Percentiles rank a stretch among this genome's conserved stretches.
Conservation (phyloP, 1,140 invertebrate genomes). For the Pogonomyrmex californicus region DNA sequence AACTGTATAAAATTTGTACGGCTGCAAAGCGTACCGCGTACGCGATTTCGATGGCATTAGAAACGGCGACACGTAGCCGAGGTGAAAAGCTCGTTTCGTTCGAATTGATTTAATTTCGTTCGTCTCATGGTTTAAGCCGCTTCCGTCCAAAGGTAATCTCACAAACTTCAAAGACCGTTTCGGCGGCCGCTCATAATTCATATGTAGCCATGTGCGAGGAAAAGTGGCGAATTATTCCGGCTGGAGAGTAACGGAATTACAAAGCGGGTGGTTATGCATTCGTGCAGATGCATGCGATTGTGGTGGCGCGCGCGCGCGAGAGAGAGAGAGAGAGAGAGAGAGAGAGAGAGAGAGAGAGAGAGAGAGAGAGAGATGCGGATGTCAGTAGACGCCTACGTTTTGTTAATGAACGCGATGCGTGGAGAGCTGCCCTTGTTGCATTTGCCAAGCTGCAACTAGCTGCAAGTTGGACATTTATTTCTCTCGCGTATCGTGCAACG, state of each 20-base stretch:
- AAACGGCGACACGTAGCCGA: not conserved
- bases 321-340: not conserved
- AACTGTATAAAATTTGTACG: not conserved
- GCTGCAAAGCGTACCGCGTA: not conserved
- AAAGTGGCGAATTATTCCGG: conserved; percentile 60
- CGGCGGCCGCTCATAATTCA: conserved; percentile 64
- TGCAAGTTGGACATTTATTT: conserved; percentile 42
- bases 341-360: not conserved
- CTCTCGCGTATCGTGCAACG: not conserved
- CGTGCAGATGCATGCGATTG: conserved; percentile 20
- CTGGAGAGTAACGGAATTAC: conserved; percentile 62
- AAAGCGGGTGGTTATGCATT: conserved; percentile 52
- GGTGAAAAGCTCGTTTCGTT: conserved; percentile 13
- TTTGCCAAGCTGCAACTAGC: conserved; percentile 10
- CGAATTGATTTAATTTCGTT: conserved; percentile 40
- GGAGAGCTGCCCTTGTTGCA: conserved; percentile 27
- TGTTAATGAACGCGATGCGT: conserved; percentile 41
- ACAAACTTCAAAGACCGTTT: conserved; percentile 62
- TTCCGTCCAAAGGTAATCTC: not conserved
- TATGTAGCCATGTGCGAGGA: conserved; percentile 46
- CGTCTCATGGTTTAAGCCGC: conserved; percentile 20
- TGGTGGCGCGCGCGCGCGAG: not conserved
- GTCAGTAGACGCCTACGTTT: conserved; percentile 51
- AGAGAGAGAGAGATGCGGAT: conserved; percentile 6
- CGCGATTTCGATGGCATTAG: not conserved